Evolutionary conservation across 2,113 vertebrate genomes (phyloP), one percentile per base, ranked within the genome.

Genomic region (Pluvialis apricaria): DNA sequence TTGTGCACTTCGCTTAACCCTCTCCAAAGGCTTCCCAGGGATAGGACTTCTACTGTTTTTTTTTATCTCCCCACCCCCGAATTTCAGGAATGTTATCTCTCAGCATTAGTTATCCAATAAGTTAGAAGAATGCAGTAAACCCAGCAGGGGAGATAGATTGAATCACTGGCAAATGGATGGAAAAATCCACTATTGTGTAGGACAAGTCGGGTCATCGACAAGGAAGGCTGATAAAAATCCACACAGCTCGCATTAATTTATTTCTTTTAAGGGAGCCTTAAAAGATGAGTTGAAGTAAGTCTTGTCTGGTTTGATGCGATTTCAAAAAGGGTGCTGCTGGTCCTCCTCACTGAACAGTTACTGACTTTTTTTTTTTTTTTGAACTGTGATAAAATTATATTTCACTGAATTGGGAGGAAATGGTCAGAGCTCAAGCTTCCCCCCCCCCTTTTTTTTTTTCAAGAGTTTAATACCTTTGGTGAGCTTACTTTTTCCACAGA

Each of bases 71-170:
- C 94, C 85, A 93, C 97, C 97, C 87, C 97, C 98, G 96, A 98
- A 98, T 98, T 98, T 98, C 98, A 98, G 98, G 98, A 98, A 98
- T 98, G 98, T 98, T 98, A 98, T 98, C 98, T 98, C 97, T 97
- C 97, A 97, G 97, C 97, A 98, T 98, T 98, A 98, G 97, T 98
- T 98, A 98, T 98, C 98, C 98, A 98, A 97, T 98, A 98, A 98
- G 98, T 98, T 97, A 97, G 96, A 98, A 98, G 98, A 98, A 98
- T 98, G 98, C 98, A 97, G 98, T 98, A 97, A 98, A 98, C 98
- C 97, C 98, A 98, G 98, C 98, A 97, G 98, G 98, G 98, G 97
- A 97, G 97, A 92, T 97, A 97, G 97, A 97, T 96, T 98, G 97
- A 98, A 98, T 98, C 98, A 97, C 96, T 90, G 97, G 97, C 98